phyloP scores from a whole-genome alignment of 2,113 vertebrate genomes.

The Falco punctatus region DNA sequence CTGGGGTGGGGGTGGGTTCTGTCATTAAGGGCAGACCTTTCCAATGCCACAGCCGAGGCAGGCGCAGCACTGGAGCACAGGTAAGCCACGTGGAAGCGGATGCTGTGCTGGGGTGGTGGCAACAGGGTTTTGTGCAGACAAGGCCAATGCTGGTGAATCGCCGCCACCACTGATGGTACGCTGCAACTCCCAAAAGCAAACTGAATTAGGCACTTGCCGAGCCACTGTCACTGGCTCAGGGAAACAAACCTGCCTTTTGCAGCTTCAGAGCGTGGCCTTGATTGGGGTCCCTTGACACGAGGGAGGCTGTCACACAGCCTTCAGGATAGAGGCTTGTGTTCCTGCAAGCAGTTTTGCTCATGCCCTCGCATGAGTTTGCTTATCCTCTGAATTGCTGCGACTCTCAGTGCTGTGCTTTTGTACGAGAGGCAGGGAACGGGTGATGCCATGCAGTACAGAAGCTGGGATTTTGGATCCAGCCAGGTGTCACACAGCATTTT shows the following conservation, averaged over 20 bases:
- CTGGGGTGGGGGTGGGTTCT: background rate
- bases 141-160: background rate
- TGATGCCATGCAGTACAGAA: background rate
- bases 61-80: background rate
- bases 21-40: background rate
- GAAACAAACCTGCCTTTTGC: background rate
- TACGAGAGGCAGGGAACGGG: background rate
- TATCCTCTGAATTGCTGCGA: background rate
- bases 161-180: background rate
- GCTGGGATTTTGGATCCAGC: background rate
- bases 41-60: background rate
- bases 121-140: background rate
- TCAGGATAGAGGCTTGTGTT: background rate
- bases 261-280: background rate
- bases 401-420: background rate
- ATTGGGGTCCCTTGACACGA: background rate
- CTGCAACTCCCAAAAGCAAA: background rate
- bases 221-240: background rate
- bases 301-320: background rate
- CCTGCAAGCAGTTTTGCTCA: background rate
- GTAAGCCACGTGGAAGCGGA: background rate
- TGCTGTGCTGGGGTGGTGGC: background rate
- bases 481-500: background rate
- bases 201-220: background rate
- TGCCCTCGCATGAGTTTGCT: background rate